These are phyloP conservation scores for Pediacus dermestoides DNA, from an alignment of 2,888 invertebrate species.

Conservation along the genomic window DNA sequence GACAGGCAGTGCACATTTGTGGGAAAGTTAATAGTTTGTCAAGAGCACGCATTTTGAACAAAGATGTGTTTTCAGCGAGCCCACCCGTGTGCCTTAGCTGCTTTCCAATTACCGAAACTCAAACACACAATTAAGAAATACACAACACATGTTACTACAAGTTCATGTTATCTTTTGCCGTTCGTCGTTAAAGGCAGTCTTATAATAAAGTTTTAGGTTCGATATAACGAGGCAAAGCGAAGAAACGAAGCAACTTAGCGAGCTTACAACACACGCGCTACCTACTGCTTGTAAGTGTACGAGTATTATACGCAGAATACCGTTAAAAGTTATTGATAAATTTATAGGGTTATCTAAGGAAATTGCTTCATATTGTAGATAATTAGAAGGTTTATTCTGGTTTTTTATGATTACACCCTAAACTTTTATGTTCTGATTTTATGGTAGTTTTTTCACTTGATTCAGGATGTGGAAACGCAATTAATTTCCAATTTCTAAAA, in stretches of 20 bases:
- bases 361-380: constrained; percentile 2
- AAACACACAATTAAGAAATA: constrained; percentile 2
- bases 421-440: neutral
- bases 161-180: neutral
- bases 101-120: constrained; percentile 3
- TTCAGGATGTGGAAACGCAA: too few relatives aligned
- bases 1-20: too few relatives aligned
- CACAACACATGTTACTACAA: constrained; percentile 1
- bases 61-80: neutral
- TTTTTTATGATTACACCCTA: neutral
- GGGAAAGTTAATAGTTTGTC: constrained; percentile 1
- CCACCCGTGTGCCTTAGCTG: neutral
- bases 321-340: constrained; percentile 2
- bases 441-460: constrained; percentile 2
- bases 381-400: constrained; percentile 1
- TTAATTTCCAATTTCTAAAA: too few relatives aligned
- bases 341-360: constrained; percentile 1
- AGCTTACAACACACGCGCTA: too few relatives aligned
- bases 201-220: neutral
- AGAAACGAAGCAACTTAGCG: too few relatives aligned
- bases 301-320: constrained; percentile 1
- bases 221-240: constrained; percentile 3
- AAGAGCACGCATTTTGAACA: neutral
- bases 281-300: too few relatives aligned
- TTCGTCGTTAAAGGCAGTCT: neutral